Base-by-base conservation (phyloP, 2,113 vertebrate species). In the Archilochus colubris region DNA sequence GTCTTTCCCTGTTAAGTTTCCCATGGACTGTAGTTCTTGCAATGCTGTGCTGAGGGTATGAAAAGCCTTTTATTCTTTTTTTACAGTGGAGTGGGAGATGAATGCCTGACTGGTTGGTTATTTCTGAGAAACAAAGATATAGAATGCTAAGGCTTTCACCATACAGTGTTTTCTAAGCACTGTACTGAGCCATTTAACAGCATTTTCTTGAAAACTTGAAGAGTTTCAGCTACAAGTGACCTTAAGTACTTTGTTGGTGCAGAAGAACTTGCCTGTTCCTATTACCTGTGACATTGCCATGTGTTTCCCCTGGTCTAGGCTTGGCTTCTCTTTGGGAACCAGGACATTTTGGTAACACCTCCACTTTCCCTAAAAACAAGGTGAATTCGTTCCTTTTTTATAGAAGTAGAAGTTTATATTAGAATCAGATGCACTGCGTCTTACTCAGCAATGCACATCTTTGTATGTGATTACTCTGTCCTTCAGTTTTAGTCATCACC, bases 1-100 rank as follows among this genome's bases (percentile, higher is more conserved):
- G 6, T 38, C 28, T 75, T 77, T 27, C 18, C 80, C 16, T 94
- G 24, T 1, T 44, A n/a, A 61, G 46, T 67, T 90, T 94, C n/a
- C 16, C 2, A 5, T 0, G 2, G 48, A 51, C 25, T 2, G 1
- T 6, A 50, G 48, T 48, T 79, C 58, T 57, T 76, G 11, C 28
- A 64, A 25, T 57, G 30, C 67, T 80, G 15, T 62, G 44, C 46
- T 58, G n/a, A 18, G 17, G 2, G 7, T 82, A 43, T 82, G 25
- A 63, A 80, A 91, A 84, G 57, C 18, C 64, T 81, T 87, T 46
- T 66, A 12, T 93, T 86, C 40, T 57, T 83, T 74, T 33, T 59
- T 72, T 63, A 13, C 31, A 59, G 57, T 54, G 78, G 27, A 72
- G 53, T 91, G 31, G 82, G 82, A 82, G 57, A 63, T 70, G 70